Conservation (phyloP, 2,113 vertebrate species). For the Hassar affinis region DNA sequence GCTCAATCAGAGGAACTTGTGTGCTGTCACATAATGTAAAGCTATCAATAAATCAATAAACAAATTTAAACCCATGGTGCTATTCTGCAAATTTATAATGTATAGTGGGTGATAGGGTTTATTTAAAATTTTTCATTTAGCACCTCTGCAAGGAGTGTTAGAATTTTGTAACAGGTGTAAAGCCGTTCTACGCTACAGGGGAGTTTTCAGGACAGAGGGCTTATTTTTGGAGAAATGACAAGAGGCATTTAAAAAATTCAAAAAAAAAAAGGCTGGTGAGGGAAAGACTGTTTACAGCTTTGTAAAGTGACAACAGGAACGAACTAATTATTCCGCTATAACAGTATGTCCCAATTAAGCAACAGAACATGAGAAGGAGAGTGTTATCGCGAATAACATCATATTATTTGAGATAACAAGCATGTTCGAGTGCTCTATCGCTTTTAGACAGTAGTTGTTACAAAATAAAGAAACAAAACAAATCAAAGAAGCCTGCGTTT, state of each 20-base stretch:
- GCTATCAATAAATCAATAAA: neutral
- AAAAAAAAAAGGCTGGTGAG: neutral
- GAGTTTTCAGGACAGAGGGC: neutral
- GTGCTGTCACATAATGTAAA: neutral
- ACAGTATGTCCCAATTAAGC: neutral
- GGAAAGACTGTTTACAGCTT: neutral
- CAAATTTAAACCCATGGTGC: neutral
- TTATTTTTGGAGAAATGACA: too few species aligned
- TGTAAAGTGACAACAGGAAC: neutral
- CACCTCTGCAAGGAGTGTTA: neutral
- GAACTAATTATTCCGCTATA: neutral
- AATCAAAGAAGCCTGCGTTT: too few species aligned
- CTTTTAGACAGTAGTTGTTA: too few species aligned
- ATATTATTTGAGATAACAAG: too few species aligned
- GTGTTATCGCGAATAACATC: too few species aligned
- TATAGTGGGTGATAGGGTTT: neutral
- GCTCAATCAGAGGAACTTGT: neutral
- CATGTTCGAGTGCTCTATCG: too few species aligned
- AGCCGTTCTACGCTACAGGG: neutral
- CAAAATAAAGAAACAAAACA: too few species aligned
- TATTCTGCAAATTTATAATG: neutral
- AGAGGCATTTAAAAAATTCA: neutral
- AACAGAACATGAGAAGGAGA: too few species aligned
- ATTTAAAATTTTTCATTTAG: neutral
- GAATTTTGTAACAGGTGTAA: neutral